Conservation (phyloP, 2,113 vertebrate species). For the Rostratula benghalensis region DNA sequence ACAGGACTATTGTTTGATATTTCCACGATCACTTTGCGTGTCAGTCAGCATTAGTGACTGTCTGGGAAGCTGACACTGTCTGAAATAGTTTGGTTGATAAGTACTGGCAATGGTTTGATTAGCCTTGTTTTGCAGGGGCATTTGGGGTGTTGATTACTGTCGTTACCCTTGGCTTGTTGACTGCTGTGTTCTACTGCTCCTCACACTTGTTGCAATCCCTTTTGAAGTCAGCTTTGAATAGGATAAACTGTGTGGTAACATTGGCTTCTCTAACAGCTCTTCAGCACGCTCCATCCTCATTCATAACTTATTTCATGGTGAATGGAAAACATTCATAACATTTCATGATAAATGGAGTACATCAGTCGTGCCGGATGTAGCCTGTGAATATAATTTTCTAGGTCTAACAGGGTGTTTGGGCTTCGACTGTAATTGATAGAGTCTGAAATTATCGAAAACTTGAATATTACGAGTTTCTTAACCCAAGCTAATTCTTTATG, state of each 20-base stretch:
- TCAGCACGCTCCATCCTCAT: not conserved
- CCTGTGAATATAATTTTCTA: not conserved
- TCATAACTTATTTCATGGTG: not conserved
- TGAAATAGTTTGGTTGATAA: not conserved
- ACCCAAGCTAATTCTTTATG: not conserved
- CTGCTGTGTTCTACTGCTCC: not conserved
- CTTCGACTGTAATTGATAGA: not conserved
- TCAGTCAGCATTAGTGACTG: constrained; percentile 45
- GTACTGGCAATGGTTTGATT: not conserved
- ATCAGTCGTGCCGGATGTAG: not conserved
- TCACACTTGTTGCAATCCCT: not conserved
- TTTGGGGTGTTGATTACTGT: not conserved
- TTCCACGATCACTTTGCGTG: constrained; percentile 43
- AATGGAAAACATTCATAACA: not conserved
- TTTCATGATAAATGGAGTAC: not conserved
- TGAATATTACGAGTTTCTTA: not conserved
- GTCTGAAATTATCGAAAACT: constrained; percentile 14
- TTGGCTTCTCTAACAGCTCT: not conserved
- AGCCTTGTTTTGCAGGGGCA: not conserved
- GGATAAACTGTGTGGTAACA: not conserved
- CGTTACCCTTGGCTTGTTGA: not conserved
- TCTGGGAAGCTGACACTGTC: constrained; percentile 4
- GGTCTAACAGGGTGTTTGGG: not conserved
- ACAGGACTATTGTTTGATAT: constrained; percentile 18
- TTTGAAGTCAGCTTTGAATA: not conserved